Conservation (phyloP, 2,797 vertebrate genomes). For the Urophycis tenuis region DNA sequence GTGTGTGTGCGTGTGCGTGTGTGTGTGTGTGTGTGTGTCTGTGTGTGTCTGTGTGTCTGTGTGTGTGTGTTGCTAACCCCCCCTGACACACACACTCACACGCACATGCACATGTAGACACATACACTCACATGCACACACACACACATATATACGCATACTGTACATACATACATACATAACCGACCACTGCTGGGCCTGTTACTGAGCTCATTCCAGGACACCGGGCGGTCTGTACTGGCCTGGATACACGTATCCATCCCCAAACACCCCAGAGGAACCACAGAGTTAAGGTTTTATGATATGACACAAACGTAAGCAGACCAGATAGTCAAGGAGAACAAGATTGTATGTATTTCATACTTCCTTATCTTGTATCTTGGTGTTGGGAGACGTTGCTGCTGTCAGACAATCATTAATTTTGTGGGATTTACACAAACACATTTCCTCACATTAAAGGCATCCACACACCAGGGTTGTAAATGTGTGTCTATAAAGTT, state of each 20-base stretch:
- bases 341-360: background rate
- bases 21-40: no score
- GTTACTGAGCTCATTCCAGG: constrained; percentile 46
- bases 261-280: background rate
- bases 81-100: constrained; percentile 11
- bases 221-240: constrained; percentile 37
- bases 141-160: no score
- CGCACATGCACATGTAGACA: no score
- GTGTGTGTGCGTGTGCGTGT: no score
- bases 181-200: constrained; percentile 26
- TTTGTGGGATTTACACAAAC: constrained; percentile 14
- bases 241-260: constrained; percentile 16
- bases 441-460: constrained; percentile 19
- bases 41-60: constrained; percentile 6
- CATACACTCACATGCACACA: no score
- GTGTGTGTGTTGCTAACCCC: constrained; percentile 48
- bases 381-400: background rate
- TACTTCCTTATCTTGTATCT: constrained; percentile 5
- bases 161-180: no score
- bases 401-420: constrained; percentile 20
- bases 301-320: constrained; percentile 26
- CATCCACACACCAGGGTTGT: background rate
- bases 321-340: constrained; percentile 15
- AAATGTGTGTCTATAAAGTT: constrained; percentile 13
- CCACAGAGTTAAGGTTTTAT: constrained; percentile 18